Evolutionary conservation across 2,888 invertebrate species (phyloP), one percentile per base, ranked within the genome.

Genomic region (Frankliniella fusca): DNA sequence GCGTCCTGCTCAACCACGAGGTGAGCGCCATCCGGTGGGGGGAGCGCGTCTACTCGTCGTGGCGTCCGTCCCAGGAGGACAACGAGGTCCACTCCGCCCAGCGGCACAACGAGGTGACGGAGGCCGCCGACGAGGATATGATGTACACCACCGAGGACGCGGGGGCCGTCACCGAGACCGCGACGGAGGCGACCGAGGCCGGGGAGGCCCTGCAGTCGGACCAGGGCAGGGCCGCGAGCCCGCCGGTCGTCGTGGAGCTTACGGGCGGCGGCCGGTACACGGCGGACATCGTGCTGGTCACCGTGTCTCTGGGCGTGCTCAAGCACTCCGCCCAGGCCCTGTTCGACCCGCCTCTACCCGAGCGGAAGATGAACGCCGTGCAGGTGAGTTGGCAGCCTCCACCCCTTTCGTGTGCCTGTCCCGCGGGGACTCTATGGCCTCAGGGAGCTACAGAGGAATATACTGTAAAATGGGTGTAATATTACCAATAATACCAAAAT

Each of bases 21-120:
- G 84, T 84, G 3, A 27, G 49, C 23, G 50, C 81, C 38, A 83
- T 84, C n/a, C 80, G 79, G 0, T 84, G 84, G 84, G 83, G 83
- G 20, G 23, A 80, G 18, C 28, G 38, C 18, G 48, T 76, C 11
- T 76, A 76, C 70, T 27, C 27, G 8, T 15, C 54, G 15, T 54
- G 54, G 20, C 15, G 15, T 15, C 70, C 70, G 27, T 7, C 70
- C 70, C n/a, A 11, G 23, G 12, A 15, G 5, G 18, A 15, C 15
- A 54, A 15, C 54, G 54, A 54, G 54, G 54, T 12, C 15, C 54
- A 54, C 7, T 15, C 23, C 70, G 9, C 70, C 23, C 23, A 23
- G 70, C 70, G 23, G n/a, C 70, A 76, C 27, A 76, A 76, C 70
- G 70, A 76, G 70, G 70, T 76, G 27, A 76, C 70, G 23, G 70